These are phyloP conservation scores for Anodontia alba DNA, from an alignment of 2,888 invertebrate species.

Conservation along the genomic window DNA sequence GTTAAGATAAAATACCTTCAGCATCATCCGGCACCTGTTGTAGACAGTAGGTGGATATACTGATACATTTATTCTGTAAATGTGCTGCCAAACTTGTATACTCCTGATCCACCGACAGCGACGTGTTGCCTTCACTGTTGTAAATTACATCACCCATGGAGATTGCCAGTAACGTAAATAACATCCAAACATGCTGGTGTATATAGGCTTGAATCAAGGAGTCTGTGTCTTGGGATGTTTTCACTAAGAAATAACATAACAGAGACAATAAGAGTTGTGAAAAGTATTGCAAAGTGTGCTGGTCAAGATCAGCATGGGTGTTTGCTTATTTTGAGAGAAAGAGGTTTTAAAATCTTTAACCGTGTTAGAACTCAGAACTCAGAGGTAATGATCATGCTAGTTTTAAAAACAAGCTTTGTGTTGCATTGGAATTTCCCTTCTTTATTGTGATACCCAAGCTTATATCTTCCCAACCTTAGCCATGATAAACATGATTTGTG, in stretches of 20 bases:
- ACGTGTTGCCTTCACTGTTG: constrained; percentile 45
- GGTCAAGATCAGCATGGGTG: no score
- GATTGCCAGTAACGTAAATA: constrained; percentile 80
- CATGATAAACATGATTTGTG: no score
- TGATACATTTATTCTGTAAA: constrained; percentile 80
- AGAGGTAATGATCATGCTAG: no score
- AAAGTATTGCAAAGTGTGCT: background rate
- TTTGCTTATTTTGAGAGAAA: no score
- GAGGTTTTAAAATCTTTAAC: no score
- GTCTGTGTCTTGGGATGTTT: constrained; percentile 77
- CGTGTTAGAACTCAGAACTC: no score
- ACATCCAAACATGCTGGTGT: constrained; percentile 84
- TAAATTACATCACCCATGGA: constrained; percentile 79
- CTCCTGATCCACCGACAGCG: constrained; percentile 69
- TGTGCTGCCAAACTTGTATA: constrained; percentile 78
- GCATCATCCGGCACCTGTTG: constrained; percentile 77
- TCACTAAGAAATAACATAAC: constrained; percentile 65
- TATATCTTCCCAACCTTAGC: no score
- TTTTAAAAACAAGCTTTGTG: no score
- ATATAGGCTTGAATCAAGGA: constrained; percentile 82
- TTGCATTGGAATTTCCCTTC: no score
- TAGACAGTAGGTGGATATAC: constrained; percentile 76
- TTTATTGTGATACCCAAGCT: no score
- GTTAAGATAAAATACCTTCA: no score
- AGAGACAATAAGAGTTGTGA: background rate